Conservation (phyloP, 2,113 vertebrate genomes). For the Macheiramphus alcinus region DNA sequence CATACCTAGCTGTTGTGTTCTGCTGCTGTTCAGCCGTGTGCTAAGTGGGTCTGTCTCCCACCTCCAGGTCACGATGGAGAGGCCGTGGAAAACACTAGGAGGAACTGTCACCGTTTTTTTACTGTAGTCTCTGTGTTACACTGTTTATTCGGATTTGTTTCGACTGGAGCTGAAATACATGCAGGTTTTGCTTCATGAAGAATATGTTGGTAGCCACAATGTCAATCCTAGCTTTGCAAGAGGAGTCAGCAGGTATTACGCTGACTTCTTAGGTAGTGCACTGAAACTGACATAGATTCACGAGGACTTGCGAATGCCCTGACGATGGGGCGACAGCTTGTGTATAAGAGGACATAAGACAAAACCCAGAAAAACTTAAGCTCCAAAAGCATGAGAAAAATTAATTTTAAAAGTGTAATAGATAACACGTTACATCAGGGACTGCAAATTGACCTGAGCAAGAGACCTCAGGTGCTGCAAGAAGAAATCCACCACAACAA, state of each 20-base stretch:
- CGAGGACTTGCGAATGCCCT: rapidly evolving
- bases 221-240: background rate
- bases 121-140: rapidly evolving
- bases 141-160: background rate
- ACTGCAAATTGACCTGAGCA: background rate
- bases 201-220: background rate
- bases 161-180: background rate
- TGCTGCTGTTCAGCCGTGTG: background rate
- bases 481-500: background rate
- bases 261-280: too few relatives aligned
- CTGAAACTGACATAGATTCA: rapidly evolving
- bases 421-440: background rate
- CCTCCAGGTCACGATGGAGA: background rate
- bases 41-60: background rate
- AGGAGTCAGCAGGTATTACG: background rate
- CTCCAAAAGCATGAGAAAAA: background rate
- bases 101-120: background rate
- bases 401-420: background rate
- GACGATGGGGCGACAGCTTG: background rate
- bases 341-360: background rate
- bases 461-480: background rate
- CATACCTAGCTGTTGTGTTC: rapidly evolving
- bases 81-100: background rate
- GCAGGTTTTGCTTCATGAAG: background rate
- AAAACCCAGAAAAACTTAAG: background rate